phyloP scores from a whole-genome alignment of 2,113 vertebrate species.

The Clarias gariepinus region DNA sequence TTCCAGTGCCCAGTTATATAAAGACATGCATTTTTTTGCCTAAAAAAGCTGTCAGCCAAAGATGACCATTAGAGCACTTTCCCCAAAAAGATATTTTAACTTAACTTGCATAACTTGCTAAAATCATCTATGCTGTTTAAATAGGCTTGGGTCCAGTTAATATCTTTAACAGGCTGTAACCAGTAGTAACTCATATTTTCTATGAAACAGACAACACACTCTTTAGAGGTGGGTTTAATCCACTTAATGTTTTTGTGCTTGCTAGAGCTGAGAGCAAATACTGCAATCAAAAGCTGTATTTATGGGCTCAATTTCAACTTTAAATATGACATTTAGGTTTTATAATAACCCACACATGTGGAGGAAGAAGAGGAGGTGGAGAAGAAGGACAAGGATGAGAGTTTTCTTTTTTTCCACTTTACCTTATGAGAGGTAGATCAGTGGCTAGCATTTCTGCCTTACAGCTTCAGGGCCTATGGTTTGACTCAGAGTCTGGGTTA shows the following conservation, averaged over 20 bases:
- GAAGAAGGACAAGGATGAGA: too few species aligned
- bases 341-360: not conserved
- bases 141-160: slow-evolving; percentile 12
- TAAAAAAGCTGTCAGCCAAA: slow-evolving; percentile 45
- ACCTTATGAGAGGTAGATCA: not conserved
- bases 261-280: slow-evolving; percentile 1
- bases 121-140: not conserved
- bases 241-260: not conserved
- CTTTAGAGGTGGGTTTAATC: not conserved
- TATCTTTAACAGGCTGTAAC: slow-evolving; percentile 23
- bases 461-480: not conserved
- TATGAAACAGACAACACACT: not conserved
- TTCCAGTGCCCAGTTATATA: slow-evolving; percentile 25
- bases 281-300: not conserved
- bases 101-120: not conserved
- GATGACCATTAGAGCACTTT: slow-evolving; percentile 20
- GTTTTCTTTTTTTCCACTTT: not conserved
- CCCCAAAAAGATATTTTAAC: slow-evolving; percentile 29
- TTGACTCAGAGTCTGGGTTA: not conserved
- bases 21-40: slow-evolving; percentile 36
- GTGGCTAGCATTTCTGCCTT: not conserved
- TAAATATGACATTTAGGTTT: slow-evolving; percentile 8
- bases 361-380: not conserved
- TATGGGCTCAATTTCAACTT: not conserved
- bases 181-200: slow-evolving; percentile 1